Percentiles rank a stretch among this genome's conserved stretches.
Evolutionary conservation across 2,113 vertebrate species (phyloP).

Genomic region (Myotis brandtii): DNA sequence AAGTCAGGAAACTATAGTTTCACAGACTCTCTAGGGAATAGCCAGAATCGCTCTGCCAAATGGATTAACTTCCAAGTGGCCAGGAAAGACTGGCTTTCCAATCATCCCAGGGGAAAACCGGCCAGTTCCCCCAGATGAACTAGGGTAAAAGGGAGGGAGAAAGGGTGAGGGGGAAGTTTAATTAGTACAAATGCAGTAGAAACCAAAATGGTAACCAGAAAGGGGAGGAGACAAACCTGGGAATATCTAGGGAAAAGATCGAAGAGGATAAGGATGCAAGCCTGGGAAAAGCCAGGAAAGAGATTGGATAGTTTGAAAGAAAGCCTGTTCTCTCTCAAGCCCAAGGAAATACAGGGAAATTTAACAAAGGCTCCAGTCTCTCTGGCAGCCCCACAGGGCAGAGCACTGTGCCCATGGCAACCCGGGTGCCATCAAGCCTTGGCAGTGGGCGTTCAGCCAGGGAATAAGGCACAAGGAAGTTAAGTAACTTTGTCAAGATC

Average conservation of each 20-base stretch:
- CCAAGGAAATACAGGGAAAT: neutral
- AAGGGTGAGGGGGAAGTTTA: neutral
- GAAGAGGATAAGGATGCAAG: neutral
- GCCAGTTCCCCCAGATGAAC: neutral
- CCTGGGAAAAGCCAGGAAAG: neutral
- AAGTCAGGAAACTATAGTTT: neutral
- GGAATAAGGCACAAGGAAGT: neutral
- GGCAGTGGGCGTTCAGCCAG: neutral
- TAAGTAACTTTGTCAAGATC: neutral
- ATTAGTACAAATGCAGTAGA: neutral
- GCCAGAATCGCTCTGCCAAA: neutral
- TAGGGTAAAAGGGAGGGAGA: neutral
- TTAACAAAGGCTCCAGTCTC: neutral
- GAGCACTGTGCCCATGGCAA: neutral
- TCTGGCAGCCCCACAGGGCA: neutral
- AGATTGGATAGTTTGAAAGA: neutral
- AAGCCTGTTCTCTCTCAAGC: neutral
- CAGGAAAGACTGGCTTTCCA: neutral
- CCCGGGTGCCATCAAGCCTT: neutral
- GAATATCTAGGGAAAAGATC: neutral
- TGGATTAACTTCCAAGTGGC: neutral
- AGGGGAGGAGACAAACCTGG: neutral
- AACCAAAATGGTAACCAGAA: neutral
- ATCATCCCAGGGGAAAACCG: neutral
- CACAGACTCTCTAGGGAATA: neutral